Percentiles rank a stretch among this genome's conserved stretches.
These are phyloP conservation scores for Anas platyrhynchos DNA, from an alignment of 2,113 vertebrate species.

Conservation along the genomic window DNA sequence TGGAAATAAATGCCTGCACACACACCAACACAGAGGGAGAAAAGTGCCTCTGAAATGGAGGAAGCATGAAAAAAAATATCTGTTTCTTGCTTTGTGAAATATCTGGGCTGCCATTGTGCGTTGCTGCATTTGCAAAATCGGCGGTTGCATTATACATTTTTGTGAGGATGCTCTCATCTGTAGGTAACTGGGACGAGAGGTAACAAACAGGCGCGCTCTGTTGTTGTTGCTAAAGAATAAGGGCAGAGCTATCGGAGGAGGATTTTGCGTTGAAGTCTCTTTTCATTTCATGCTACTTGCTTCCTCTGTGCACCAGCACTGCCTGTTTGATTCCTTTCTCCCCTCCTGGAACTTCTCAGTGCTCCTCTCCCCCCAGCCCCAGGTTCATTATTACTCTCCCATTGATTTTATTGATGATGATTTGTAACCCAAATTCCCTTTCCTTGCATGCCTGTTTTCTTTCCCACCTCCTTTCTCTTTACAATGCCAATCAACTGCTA, in stretches of 20 bases:
- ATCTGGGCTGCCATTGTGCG: constrained; percentile 37
- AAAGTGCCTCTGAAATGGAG: constrained; percentile 75
- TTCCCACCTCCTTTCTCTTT: neutral
- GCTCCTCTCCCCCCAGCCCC: neutral
- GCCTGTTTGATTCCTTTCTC: constrained; percentile 51
- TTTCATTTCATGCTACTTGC: constrained; percentile 26
- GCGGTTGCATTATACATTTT: neutral
- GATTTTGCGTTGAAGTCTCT: constrained; percentile 14
- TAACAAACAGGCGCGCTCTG: constrained; percentile 34
- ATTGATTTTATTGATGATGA: neutral
- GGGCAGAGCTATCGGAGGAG: constrained; percentile 45
- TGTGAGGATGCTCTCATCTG: constrained; percentile 52
- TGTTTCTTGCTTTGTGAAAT: constrained; percentile 8
- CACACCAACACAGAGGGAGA: neutral
- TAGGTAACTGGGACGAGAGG: constrained; percentile 61
- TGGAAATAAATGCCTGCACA: constrained; percentile 37
- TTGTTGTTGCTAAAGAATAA: constrained; percentile 64
- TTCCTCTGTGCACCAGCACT: neutral
- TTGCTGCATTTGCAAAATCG: constrained; percentile 48
- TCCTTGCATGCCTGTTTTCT: neutral
- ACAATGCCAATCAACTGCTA: neutral
- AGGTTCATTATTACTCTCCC: neutral
- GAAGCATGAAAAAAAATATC: neutral
- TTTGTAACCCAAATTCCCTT: neutral
- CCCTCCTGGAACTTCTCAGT: constrained; percentile 30